Base-by-base conservation (phyloP, 53 echinoderm and acorn worm genomes). In the Crossaster papposus region DNA sequence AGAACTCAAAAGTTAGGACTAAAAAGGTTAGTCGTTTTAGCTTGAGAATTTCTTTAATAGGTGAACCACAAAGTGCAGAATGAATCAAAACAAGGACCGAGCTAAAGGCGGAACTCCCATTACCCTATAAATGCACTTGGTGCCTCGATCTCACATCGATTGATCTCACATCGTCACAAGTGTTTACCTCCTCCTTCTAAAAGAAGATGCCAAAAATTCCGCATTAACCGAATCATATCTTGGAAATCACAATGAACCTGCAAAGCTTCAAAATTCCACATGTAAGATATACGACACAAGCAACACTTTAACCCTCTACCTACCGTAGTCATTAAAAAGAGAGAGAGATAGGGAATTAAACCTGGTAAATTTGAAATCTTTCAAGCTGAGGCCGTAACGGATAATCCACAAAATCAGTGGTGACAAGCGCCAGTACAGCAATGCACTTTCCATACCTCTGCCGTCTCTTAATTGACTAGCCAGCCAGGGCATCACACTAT, bases 401-500 rank as follows among this genome's bases (percentile, higher is more conserved):
- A 85, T 85, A 85, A 85, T 85, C 85, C 71, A 29, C 50, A 33
- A 30, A 85, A 85, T 85, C 85, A 73, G 0, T 51, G 54, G 26
- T 85, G 85, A 85, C 85, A 72, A 31, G 85, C 54, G 30, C 53
- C 54, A 72, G 72, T 85, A 51, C 72, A 22, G 2, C 30, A 72
- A 85, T 85, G 85, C 85, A 85, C 85, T 85, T 85, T 85, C 85
- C 72, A 11, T 51, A 65, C 73, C 20, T 53, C 51, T 28, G 5
- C 85, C 32, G 54, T 30, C 30, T 50, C 33, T 52, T 85, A 85
- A 85, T 85, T 85, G 85, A 85, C 85, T 72, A 28, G 72, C 72
- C 85, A 85, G 85, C 55, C 22, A 33, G 85, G 72, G 85, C 85
- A 72, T 85, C 85, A 85, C 85, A 85, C 85, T 85, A 85, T 73